A percentile compares a stretch with the other conserved stretches of the same genome.
These are phyloP conservation scores for Mystacornis crossleyi DNA, from an alignment of 2,113 vertebrate genomes.

Conservation along the genomic window DNA sequence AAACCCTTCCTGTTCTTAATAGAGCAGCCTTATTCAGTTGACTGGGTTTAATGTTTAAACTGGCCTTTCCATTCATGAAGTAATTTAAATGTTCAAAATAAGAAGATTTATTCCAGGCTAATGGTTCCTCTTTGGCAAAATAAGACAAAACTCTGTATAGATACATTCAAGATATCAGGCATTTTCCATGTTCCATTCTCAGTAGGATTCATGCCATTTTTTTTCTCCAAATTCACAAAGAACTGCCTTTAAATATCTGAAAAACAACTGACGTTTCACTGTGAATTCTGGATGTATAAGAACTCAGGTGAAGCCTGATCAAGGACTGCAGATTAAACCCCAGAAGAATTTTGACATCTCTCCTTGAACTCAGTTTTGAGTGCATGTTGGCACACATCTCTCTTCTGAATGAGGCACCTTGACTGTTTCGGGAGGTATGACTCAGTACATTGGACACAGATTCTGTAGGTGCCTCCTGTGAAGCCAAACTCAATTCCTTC, in stretches of 20 bases:
- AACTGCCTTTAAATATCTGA: background rate
- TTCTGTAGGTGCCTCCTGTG: background rate
- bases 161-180: background rate
- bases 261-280: background rate
- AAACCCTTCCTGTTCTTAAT: background rate
- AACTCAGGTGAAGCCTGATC: background rate
- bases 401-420: background rate
- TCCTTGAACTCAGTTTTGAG: background rate
- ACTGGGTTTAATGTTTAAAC: background rate
- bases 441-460: background rate
- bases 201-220: background rate
- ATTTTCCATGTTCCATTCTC: background rate
- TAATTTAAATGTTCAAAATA: background rate
- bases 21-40: background rate
- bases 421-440: background rate
- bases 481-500: background rate
- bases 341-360: rapidly evolving
- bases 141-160: background rate
- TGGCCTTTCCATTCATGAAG: background rate
- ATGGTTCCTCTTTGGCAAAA: background rate
- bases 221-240: background rate
- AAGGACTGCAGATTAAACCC: background rate
- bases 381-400: background rate
- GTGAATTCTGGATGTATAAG: background rate
- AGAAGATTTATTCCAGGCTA: background rate